A percentile compares a stretch with the other conserved stretches of the same genome.
These are phyloP conservation scores for Acrocera orbiculus DNA, from an alignment of 2,888 invertebrate genomes.

Conservation along the genomic window DNA sequence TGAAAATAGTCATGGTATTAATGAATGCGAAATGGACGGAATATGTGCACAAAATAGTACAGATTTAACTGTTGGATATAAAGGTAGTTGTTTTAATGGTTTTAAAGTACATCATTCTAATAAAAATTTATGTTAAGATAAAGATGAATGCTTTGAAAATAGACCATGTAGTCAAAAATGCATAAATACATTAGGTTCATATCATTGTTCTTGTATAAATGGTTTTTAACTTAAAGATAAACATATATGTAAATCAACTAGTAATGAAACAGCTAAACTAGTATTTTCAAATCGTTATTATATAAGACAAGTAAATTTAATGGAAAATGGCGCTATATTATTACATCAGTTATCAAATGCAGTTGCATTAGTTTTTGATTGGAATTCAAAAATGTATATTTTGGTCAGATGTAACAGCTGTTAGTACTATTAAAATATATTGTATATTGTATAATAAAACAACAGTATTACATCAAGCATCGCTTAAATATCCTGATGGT, in stretches of 20 bases:
- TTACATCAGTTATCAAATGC: conserved; percentile 73
- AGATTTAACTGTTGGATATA: conserved; percentile 58
- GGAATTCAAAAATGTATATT: conserved; percentile 58
- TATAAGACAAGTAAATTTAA: conserved; percentile 54
- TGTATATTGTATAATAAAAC: conserved; percentile 31
- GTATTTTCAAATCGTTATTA: conserved; percentile 72
- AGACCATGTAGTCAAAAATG: conserved; percentile 66
- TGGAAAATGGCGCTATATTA: conserved; percentile 40
- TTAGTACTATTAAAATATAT: conserved; percentile 52
- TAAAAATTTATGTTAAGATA: conserved; percentile 46
- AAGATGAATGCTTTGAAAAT: conserved; percentile 57
- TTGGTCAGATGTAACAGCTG: conserved; percentile 77
- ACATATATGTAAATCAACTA: conserved; percentile 44
- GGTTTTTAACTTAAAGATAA: conserved; percentile 50
- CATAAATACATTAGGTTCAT: conserved; percentile 61
- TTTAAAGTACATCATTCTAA: conserved; percentile 37
- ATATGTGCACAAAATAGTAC: conserved; percentile 56
- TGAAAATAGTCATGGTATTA: conserved; percentile 34
- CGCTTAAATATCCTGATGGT: conserved; percentile 77
- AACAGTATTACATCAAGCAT: conserved; percentile 54
- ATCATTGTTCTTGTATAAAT: conserved; percentile 53
- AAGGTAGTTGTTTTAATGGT: conserved; percentile 51
- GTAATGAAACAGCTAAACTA: conserved; percentile 37
- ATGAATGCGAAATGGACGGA: conserved; percentile 44
- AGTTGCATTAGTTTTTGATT: conserved; percentile 74